These are phyloP conservation scores for Labia minor DNA, from an alignment of 2,888 invertebrate genomes.

Conservation along the genomic window DNA sequence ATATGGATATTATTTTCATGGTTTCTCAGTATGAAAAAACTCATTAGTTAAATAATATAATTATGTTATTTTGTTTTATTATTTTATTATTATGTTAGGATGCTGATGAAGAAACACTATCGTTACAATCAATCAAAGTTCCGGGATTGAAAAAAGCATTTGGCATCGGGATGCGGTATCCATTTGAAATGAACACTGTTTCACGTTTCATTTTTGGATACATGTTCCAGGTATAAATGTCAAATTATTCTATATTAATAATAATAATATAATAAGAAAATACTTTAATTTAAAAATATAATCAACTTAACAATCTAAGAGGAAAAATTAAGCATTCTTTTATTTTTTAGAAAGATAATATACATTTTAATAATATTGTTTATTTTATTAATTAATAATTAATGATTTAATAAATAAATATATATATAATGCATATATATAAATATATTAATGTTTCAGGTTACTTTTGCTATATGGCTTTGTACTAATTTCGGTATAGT, in stretches of 20 bases:
- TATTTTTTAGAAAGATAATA: no score
- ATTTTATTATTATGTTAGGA: background rate
- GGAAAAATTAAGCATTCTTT: no score
- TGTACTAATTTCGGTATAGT: background rate
- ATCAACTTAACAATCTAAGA: no score
- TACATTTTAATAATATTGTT: no score
- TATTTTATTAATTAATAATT: background rate
- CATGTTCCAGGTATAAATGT: background rate
- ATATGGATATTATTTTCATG: no score
- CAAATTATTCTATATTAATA: background rate
- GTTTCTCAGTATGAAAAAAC: no score
- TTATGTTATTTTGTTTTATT: background rate
- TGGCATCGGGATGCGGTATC: background rate
- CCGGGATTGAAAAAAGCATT: background rate
- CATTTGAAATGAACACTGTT: background rate
- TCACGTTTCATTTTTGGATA: background rate
- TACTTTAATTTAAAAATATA: background rate
- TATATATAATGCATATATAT: background rate
- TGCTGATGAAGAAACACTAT: background rate
- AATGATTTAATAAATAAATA: no score
- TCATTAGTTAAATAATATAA: no score
- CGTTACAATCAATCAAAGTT: background rate
- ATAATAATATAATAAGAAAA: background rate
- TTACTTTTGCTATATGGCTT: background rate
- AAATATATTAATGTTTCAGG: background rate